phyloP scores from a whole-genome alignment of 1,140 invertebrate species.

The Grapholita molesta region DNA sequence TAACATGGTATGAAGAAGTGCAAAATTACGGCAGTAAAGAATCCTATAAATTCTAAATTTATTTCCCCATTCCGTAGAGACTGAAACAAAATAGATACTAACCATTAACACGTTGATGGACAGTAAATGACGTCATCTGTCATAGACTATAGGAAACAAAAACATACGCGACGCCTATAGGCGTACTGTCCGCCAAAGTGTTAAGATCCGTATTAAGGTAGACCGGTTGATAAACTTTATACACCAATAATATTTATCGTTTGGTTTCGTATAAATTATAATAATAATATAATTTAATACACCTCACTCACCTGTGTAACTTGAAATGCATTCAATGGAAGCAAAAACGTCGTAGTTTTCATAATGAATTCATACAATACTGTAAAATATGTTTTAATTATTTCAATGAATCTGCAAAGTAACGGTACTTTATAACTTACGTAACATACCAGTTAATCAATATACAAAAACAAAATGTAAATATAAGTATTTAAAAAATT shows the following conservation, averaged over 20 bases:
- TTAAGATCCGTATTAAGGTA: too few relatives aligned
- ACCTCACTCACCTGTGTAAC: conserved; percentile 44
- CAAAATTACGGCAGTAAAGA: conserved; percentile 35
- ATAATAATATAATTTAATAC: too few relatives aligned
- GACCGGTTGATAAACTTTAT: too few relatives aligned
- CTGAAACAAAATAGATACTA: conserved; percentile 29
- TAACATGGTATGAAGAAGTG: conserved; percentile 48
- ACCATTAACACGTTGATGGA: background rate
- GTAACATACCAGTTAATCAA: background rate
- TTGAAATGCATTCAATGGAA: conserved; percentile 44
- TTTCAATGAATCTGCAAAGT: conserved; percentile 33
- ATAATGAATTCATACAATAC: conserved; percentile 45
- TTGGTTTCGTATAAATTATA: too few relatives aligned
- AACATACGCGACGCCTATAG: too few relatives aligned
- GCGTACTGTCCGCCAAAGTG: too few relatives aligned
- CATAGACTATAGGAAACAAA: too few relatives aligned
- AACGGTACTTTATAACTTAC: conserved; percentile 1
- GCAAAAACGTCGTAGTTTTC: conserved; percentile 43
- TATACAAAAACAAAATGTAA: background rate
- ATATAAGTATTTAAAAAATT: background rate
- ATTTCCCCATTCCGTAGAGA: conserved; percentile 30
- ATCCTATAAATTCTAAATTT: conserved; percentile 45
- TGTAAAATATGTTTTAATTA: conserved; percentile 34
- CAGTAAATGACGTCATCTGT: too few relatives aligned
- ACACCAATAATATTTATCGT: too few relatives aligned